These are phyloP conservation scores for Nestor notabilis DNA, from an alignment of 2,113 vertebrate genomes.

Conservation along the genomic window DNA sequence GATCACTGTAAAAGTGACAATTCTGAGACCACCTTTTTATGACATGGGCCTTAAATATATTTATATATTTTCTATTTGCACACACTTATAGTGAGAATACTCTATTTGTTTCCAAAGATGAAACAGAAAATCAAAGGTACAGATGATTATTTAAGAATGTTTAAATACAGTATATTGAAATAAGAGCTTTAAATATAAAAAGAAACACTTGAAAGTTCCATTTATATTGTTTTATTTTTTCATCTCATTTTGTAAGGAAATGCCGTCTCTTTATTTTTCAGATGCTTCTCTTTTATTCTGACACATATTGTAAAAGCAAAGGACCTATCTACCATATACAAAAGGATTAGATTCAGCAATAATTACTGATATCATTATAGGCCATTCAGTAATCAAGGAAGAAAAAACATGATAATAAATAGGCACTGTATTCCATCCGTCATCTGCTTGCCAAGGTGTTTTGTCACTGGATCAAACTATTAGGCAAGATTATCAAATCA, in stretches of 20 bases:
- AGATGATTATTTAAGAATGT: slow-evolving; percentile 76
- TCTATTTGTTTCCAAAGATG: slow-evolving; percentile 75
- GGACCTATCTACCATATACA: neutral
- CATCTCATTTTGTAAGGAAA: slow-evolving; percentile 77
- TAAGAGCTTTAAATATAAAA: slow-evolving; percentile 75
- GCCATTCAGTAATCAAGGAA: neutral
- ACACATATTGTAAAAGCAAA: slow-evolving; percentile 15
- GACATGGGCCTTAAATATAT: slow-evolving; percentile 67
- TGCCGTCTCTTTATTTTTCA: slow-evolving; percentile 23
- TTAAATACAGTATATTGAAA: slow-evolving; percentile 73
- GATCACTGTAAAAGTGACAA: slow-evolving; percentile 37
- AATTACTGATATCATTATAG: neutral
- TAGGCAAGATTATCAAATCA: neutral
- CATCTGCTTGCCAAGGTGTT: neutral
- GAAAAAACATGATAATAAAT: neutral
- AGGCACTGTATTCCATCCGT: neutral
- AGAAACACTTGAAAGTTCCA: slow-evolving; percentile 64
- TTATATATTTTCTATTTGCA: slow-evolving; percentile 86
- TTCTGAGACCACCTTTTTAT: slow-evolving; percentile 77
- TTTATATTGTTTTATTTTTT: slow-evolving; percentile 76
- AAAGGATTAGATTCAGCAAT: slow-evolving; percentile 18
- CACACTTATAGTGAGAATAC: slow-evolving; percentile 81
- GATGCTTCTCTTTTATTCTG: slow-evolving; percentile 29
- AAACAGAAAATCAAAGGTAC: slow-evolving; percentile 73
- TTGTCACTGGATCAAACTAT: neutral